A percentile compares a stretch with the other conserved stretches of the same genome.
Evolutionary conservation across 2,888 invertebrate species (phyloP).

Genomic region (Melanchra persicariae): DNA sequence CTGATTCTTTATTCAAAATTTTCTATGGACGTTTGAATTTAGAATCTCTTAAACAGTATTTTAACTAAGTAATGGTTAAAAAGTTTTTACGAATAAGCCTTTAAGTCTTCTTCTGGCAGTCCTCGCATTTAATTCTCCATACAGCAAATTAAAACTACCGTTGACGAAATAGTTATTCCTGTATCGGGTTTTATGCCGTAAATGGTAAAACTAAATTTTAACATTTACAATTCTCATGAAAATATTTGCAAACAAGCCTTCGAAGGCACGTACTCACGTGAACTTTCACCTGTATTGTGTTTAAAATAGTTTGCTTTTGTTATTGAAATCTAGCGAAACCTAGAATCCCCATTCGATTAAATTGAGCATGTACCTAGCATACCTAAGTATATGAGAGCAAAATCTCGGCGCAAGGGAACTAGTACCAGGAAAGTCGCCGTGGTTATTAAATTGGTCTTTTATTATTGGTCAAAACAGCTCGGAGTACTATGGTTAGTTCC

Average conservation of each 20-base stretch:
- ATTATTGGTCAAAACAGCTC: too few relatives aligned
- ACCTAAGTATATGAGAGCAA: neutral
- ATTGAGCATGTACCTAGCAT: neutral
- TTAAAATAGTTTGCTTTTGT: constrained; percentile 29
- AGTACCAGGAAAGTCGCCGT: too few relatives aligned
- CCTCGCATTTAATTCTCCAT: neutral
- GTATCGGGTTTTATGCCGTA: constrained; percentile 7
- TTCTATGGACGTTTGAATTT: too few relatives aligned
- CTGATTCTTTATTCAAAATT: too few relatives aligned
- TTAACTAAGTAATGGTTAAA: too few relatives aligned
- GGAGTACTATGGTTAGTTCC: too few relatives aligned
- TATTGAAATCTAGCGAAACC: constrained; percentile 12
- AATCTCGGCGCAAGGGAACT: too few relatives aligned
- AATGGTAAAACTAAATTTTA: constrained; percentile 12
- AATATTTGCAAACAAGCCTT: constrained; percentile 15
- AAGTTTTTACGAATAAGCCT: too few relatives aligned
- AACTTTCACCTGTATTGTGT: constrained; percentile 39
- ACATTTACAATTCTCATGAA: constrained; percentile 31
- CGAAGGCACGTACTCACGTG: constrained; percentile 23
- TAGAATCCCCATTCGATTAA: neutral
- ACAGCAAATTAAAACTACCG: neutral
- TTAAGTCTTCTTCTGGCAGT: neutral
- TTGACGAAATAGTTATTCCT: constrained; percentile 19
- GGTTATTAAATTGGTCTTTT: too few relatives aligned
- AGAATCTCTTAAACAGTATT: too few relatives aligned